Percentiles rank a stretch among this genome's conserved stretches.
These are phyloP conservation scores for Rhabdornis inornatus DNA, from an alignment of 2,113 vertebrate species.

Conservation along the genomic window DNA sequence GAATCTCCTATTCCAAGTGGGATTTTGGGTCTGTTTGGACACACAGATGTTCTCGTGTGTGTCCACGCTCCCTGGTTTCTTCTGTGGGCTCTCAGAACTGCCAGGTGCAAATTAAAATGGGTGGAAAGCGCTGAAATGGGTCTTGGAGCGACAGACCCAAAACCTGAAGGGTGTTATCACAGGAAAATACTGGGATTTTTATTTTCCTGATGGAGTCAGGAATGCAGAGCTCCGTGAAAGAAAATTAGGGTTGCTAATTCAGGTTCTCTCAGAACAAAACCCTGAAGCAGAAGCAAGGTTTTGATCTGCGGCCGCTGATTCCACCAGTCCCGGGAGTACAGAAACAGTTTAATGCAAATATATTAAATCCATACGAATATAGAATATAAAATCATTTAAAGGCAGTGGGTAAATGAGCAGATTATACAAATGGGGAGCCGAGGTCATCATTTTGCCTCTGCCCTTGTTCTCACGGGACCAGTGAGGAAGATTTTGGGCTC, in stretches of 20 bases:
- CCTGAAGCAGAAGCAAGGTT: not conserved
- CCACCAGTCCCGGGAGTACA: fast-evolving
- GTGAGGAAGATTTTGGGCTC: not conserved
- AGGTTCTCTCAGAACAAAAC: not conserved
- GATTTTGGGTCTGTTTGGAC: not conserved
- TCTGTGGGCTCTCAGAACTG: not conserved
- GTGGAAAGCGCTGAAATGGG: not conserved
- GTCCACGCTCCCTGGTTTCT: fast-evolving
- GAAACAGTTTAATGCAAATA: fast-evolving
- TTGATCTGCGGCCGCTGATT: not conserved
- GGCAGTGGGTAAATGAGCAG: fast-evolving
- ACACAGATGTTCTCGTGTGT: not conserved
- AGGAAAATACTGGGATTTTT: not conserved
- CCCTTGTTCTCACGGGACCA: fast-evolving
- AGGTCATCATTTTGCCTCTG: not conserved
- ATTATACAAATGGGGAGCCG: not conserved
- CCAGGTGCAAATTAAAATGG: not conserved
- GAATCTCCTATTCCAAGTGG: not conserved
- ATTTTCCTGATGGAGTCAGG: not conserved
- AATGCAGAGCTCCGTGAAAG: not conserved
- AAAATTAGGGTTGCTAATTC: not conserved
- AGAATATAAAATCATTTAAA: not conserved
- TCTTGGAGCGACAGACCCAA: not conserved
- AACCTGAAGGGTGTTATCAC: not conserved
- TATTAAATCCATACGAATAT: fast-evolving